Conservation (phyloP, 2,888 invertebrate species). For the Ischnura elegans region DNA sequence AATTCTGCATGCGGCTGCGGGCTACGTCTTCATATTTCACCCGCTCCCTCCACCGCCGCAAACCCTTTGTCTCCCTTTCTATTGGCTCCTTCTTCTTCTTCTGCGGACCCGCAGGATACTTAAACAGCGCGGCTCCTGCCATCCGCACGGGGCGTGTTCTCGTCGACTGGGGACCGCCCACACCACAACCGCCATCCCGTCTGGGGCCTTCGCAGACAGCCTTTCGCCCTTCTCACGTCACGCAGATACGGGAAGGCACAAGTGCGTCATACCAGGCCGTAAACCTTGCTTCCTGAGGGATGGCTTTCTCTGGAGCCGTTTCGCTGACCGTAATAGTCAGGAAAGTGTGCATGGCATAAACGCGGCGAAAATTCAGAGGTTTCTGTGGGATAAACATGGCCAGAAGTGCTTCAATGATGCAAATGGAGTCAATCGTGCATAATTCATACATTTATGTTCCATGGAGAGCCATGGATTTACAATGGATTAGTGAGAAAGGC, state of each 20-base stretch:
- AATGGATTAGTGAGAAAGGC: too few relatives aligned
- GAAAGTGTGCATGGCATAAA: too few relatives aligned
- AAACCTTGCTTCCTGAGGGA: not conserved
- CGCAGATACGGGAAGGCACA: not conserved
- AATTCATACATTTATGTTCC: too few relatives aligned
- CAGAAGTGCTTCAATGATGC: too few relatives aligned
- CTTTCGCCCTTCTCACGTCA: conserved; percentile 53
- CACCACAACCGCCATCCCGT: not conserved
- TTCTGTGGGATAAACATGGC: too few relatives aligned
- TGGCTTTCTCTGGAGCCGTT: too few relatives aligned
- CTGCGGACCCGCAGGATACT: conserved; percentile 1
- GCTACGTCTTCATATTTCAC: conserved; percentile 61
- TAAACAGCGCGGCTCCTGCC: not conserved
- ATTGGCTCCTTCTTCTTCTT: not conserved
- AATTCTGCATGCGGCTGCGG: conserved; percentile 62
- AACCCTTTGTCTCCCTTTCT: not conserved
- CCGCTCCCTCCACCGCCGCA: not conserved
- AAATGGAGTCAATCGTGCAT: too few relatives aligned
- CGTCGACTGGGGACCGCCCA: too few relatives aligned
- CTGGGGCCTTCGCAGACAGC: conserved; percentile 23
- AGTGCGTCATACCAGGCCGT: not conserved
- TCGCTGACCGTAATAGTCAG: too few relatives aligned
- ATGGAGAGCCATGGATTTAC: too few relatives aligned
- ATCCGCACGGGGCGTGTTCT: not conserved
- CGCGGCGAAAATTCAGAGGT: too few relatives aligned